Base-by-base conservation (phyloP, 2,888 invertebrate genomes). In the Torymus tubicola region DNA sequence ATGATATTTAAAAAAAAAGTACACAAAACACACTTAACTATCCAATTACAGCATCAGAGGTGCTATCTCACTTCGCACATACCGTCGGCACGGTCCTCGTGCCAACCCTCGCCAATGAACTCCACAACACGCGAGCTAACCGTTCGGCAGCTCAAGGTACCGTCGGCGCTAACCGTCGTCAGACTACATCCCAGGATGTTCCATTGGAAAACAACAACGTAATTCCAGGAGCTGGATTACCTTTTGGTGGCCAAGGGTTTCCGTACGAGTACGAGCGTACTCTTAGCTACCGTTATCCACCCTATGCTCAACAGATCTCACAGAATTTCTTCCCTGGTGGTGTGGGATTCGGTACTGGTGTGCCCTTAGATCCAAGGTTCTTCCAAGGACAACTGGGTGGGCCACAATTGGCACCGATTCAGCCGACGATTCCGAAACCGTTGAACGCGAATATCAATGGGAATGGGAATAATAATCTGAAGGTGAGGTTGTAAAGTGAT, bases 201-300 rank as follows among this genome's bases (percentile, higher is more conserved):
- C 42, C 42, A 8, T 8, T 42, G 8, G 42, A 42, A 5, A 42
- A 42, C 8, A 42, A 42, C 42, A 42, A 42, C 42, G 42, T 42
- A 8, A 42, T 42, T 8, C 42, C 60, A 2, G 53, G 13, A n/a
- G 11, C 14, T 5, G 61, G 50, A 1, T 2, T 42, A n/a, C 4
- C 5, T 4, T 53, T 0, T 57, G 12, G 16, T 12, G 55, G 1
- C 14, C 58, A 64, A 53, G 61, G 63, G n/a, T 42, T 79, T 5
- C 84, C 83, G 18, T 78, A 69, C 50, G 79, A 82, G 31, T 75
- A 69, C 71, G 77, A 82, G 42, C 76, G 74, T 10, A 64, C 50
- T 31, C 71, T 79, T 18, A 81, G 71, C 50, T 81, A 72, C 69
- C 61, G 76, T 0, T 78, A 79, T 16, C 81, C 82, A 10, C 69